These are phyloP conservation scores for Actias luna DNA, from an alignment of 2,888 invertebrate species.

Conservation along the genomic window DNA sequence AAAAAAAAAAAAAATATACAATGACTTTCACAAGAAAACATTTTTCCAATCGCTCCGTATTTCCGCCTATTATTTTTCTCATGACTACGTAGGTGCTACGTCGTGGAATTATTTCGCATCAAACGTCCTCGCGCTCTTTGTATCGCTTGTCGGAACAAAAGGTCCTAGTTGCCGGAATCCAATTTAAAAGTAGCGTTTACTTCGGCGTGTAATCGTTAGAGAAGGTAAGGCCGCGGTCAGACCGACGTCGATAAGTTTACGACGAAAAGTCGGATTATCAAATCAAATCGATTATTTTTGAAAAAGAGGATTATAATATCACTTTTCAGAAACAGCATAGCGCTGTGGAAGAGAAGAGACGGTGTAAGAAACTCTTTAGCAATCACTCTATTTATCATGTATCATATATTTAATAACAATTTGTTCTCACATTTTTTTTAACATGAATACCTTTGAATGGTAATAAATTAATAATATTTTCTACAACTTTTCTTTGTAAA, in stretches of 20 bases:
- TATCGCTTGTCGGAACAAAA: constrained; percentile 32
- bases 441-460: too few species aligned
- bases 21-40: neutral
- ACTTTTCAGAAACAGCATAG: too few species aligned
- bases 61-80: neutral
- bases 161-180: constrained; percentile 48
- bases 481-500: too few species aligned
- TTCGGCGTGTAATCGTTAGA: constrained; percentile 51
- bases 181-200: constrained; percentile 60
- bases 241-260: neutral
- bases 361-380: too few species aligned
- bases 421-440: too few species aligned
- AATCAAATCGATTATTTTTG: too few species aligned
- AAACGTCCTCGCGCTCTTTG: constrained; percentile 18
- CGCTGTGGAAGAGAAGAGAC: too few species aligned
- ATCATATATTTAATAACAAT: too few species aligned
- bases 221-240: constrained; percentile 26
- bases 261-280: neutral
- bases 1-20: neutral
- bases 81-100: neutral
- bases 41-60: neutral
- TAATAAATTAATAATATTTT: too few species aligned
- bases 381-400: too few species aligned
- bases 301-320: too few species aligned
- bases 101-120: constrained; percentile 18